A percentile compares a stretch with the other conserved stretches of the same genome.
phyloP scores from a whole-genome alignment of 92 coral and sea anemone species.

The Virgularia gustaviana region DNA sequence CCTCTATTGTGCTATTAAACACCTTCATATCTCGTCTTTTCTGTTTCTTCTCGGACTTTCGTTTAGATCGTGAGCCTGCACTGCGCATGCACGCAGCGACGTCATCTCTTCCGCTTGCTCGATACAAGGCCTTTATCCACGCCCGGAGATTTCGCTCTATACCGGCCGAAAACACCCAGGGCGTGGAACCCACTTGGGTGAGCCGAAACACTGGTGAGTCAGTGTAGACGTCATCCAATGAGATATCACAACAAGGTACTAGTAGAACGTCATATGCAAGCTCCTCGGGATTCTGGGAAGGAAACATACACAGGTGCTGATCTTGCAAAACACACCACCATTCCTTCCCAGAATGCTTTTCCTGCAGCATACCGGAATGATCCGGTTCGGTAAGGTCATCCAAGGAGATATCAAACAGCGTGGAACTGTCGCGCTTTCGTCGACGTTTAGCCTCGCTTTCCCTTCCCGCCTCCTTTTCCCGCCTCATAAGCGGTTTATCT shows the following conservation, averaged over 20 bases:
- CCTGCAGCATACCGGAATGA: conserved; percentile 76
- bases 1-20: conserved; percentile 57
- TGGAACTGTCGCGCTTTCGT: conserved; percentile 97
- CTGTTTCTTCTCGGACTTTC: conserved; percentile 34
- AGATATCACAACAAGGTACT: conserved; percentile 93
- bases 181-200: conserved; percentile 85
- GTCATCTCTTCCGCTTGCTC: conserved; percentile 83
- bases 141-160: conserved; percentile 79
- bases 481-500: not conserved
- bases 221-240: conserved; percentile 83
- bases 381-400: conserved; percentile 86
- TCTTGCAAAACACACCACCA: conserved; percentile 98
- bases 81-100: conserved; percentile 36
- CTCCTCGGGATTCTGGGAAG: conserved; percentile 86
- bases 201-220: conserved; percentile 96
- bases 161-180: conserved; percentile 93
- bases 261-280: conserved; percentile 94
- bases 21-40: conserved; percentile 58
- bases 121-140: conserved; percentile 89
- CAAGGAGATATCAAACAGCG: conserved; percentile 82
- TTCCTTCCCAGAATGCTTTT: conserved; percentile 83
- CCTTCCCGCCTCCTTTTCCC: conserved; percentile 5
- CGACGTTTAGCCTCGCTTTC: conserved; percentile 67
- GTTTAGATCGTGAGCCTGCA: conserved; percentile 34
- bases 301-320: conserved; percentile 93